A percentile compares a stretch with the other conserved stretches of the same genome.
Conservation (phyloP, 2,888 invertebrate species). For the Nymphalis c-album region DNA sequence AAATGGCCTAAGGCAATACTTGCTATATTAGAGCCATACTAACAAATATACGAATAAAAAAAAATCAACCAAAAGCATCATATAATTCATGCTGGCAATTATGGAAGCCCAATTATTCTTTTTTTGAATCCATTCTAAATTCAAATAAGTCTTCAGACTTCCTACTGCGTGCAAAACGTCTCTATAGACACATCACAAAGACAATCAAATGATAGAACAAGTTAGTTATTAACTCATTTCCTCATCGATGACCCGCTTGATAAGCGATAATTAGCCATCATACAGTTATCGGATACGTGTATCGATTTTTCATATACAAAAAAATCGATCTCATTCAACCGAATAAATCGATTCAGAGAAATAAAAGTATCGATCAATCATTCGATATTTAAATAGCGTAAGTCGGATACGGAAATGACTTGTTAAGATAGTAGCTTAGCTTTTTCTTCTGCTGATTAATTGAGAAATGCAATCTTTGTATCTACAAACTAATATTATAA, state of each 20-base stretch:
- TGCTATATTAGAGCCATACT: too few relatives aligned
- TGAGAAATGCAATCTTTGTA: slow-evolving; percentile 18
- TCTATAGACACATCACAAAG: slow-evolving; percentile 18
- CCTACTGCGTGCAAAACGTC: slow-evolving; percentile 12
- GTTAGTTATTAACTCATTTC: slow-evolving; percentile 73
- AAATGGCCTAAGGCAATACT: too few relatives aligned
- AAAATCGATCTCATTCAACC: slow-evolving; percentile 63
- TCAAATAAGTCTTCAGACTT: slow-evolving; percentile 4
- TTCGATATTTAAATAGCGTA: slow-evolving; percentile 70
- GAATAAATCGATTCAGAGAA: slow-evolving; percentile 69
- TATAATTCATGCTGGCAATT: slow-evolving; percentile 4
- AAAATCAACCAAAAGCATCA: neutral
- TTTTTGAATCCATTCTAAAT: neutral
- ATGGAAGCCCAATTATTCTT: neutral
- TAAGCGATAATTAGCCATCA: slow-evolving; percentile 77
- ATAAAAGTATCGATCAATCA: slow-evolving; percentile 77
- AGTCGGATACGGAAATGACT: slow-evolving; percentile 56
- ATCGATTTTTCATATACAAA: slow-evolving; percentile 72
- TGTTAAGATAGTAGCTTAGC: slow-evolving; percentile 32
- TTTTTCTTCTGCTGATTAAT: slow-evolving; percentile 32
- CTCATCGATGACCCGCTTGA: slow-evolving; percentile 70
- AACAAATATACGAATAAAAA: too few relatives aligned
- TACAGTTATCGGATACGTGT: slow-evolving; percentile 76
- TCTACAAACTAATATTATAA: neutral
- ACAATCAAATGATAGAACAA: slow-evolving; percentile 45